These are phyloP conservation scores for Salarias fasciatus DNA, from an alignment of 2,797 vertebrate species.

Conservation along the genomic window DNA sequence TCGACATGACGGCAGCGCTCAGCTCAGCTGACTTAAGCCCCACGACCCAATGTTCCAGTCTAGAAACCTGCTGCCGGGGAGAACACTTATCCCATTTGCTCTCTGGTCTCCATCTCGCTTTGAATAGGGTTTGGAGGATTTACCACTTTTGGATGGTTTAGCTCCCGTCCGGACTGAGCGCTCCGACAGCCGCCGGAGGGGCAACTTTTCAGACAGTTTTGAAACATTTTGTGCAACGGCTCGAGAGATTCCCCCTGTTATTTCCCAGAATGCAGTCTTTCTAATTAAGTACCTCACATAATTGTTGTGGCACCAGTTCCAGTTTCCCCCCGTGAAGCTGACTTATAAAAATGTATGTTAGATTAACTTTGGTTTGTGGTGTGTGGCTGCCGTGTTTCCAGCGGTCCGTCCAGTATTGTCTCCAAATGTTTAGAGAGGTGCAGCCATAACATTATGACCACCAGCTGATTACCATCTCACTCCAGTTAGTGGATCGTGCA, in stretches of 20 bases:
- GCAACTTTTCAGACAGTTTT: slow-evolving; percentile 6
- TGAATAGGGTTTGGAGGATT: slow-evolving; percentile 57
- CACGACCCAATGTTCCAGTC: slow-evolving; percentile 56
- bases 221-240: slow-evolving; percentile 16
- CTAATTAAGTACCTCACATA: neutral
- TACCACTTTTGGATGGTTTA: slow-evolving; percentile 38
- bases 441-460: no score
- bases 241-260: neutral
- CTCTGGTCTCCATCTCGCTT: slow-evolving; percentile 37
- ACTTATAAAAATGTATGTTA: no score
- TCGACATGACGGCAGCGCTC: slow-evolving; percentile 32
- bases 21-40: slow-evolving; percentile 51
- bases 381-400: no score
- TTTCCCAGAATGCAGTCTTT: neutral
- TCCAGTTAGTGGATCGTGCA: no score
- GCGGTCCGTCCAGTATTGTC: no score
- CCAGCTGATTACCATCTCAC: no score
- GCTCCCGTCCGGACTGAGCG: slow-evolving; percentile 10
- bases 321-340: no score
- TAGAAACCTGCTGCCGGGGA: slow-evolving; percentile 37
- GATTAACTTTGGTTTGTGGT: no score
- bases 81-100: slow-evolving; percentile 30
- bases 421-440: no score
- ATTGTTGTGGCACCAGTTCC: no score
- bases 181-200: slow-evolving; percentile 13